These are phyloP conservation scores for Dolichallabes microphthalmus DNA, from an alignment of 2,113 vertebrate genomes.

Conservation along the genomic window DNA sequence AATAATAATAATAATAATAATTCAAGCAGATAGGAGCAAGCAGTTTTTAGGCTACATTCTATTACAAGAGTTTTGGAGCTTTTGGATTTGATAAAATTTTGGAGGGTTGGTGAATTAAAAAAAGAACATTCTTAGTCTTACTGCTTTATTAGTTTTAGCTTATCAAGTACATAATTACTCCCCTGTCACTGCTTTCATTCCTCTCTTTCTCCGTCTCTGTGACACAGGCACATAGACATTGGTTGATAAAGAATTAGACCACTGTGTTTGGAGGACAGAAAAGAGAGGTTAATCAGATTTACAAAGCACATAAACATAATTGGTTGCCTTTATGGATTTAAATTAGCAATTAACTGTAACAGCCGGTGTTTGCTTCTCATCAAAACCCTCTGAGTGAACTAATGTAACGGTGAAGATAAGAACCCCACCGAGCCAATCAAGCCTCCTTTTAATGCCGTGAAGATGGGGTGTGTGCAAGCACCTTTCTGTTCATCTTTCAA, in stretches of 20 bases:
- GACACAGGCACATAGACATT: not conserved
- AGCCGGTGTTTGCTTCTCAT: constrained; percentile 53
- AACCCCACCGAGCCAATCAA: constrained; percentile 28
- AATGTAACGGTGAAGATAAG: constrained; percentile 28
- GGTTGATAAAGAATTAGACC: constrained; percentile 53
- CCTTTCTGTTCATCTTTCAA: not conserved
- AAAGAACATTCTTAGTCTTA: not conserved
- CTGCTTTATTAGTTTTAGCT: not conserved
- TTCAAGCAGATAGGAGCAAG: too few species aligned
- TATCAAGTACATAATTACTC: not conserved
- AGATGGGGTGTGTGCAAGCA: not conserved
- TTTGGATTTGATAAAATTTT: not conserved
- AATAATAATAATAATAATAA: too few species aligned
- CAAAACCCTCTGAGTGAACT: constrained; percentile 25
- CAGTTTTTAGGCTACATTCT: too few species aligned
- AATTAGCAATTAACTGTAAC: constrained; percentile 62
- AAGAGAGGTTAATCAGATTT: constrained; percentile 65
- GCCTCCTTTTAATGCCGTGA: constrained; percentile 19
- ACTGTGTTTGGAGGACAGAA: constrained; percentile 43
- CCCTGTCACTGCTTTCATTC: constrained; percentile 37
- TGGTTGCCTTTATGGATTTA: constrained; percentile 62
- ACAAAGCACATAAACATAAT: constrained; percentile 60
- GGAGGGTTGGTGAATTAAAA: not conserved
- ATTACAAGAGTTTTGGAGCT: not conserved
- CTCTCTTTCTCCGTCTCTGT: not conserved